These are phyloP conservation scores for Pyrrhosoma nymphula DNA, from an alignment of 2,888 invertebrate genomes.

Conservation along the genomic window DNA sequence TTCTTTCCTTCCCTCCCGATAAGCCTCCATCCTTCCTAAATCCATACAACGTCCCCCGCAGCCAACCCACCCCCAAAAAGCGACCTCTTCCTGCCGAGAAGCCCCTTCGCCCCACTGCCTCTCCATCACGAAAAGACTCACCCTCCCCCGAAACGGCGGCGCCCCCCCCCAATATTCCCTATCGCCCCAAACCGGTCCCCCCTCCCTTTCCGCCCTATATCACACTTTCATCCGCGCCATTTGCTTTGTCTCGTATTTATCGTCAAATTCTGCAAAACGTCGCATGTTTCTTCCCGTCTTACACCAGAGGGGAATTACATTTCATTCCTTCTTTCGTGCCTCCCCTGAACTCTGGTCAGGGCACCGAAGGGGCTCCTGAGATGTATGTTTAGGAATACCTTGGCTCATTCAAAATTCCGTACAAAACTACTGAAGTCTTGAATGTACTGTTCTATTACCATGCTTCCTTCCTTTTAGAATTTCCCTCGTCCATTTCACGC, in stretches of 20 bases:
- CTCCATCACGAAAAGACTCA: no score
- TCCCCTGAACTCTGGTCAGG: no score
- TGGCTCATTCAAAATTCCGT: no score
- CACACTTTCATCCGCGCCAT: slow-evolving; percentile 25
- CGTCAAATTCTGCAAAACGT: slow-evolving; percentile 1
- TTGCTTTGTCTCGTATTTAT: slow-evolving; percentile 9
- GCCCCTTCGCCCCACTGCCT: no score
- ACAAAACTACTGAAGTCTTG: no score
- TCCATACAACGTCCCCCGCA: neutral
- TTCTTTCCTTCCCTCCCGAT: neutral
- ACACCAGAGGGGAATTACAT: neutral
- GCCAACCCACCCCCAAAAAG: neutral
- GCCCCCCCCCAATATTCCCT: neutral
- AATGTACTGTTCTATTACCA: no score
- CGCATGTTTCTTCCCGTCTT: neutral
- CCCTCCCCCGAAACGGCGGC: no score
- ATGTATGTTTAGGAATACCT: no score
- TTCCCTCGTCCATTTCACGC: no score
- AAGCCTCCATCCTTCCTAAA: neutral
- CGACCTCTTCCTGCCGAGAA: neutral
- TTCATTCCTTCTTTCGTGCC: no score
- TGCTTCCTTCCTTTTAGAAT: no score
- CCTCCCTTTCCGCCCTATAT: neutral
- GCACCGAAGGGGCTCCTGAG: no score
- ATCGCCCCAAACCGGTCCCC: neutral